Evolutionary conservation across 2,797 vertebrate genomes (phyloP), one percentile per base, ranked within the genome.

Genomic region (Pyrocephalus nanus): DNA sequence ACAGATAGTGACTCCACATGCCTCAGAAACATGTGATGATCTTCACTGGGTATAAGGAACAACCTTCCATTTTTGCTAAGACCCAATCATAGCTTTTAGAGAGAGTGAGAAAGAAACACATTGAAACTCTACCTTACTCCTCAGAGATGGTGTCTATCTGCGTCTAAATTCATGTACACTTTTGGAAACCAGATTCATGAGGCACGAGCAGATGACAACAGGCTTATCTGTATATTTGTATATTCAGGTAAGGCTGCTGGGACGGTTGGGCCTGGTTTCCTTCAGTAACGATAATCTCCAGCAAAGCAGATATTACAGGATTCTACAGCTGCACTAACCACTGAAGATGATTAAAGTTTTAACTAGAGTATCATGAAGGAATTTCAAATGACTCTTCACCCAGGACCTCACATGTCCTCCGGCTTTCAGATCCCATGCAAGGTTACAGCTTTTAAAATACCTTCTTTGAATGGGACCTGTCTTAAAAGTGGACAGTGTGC

Each of bases 191-290:
- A 58, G 51, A 66, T 57, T 72, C 25, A 23, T 16, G 43, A 36
- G 43, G 43, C n/a, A 81, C 20, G 65, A 86, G 30, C 30, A 83
- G 25, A 45, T 34, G 47, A 83, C 45, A 81, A 40, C 7, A 70
- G 45, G 13, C 5, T 72, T 55, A 62, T 25, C 42, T 6, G 15
- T 43, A 1, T 30, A 43, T 57, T 36, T 64, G 23, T 34, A 65
- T 20, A n/a, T 8, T 5, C 42, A 40, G 30, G 16, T 48, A 30
- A 86, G 43, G 47, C 22, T 72, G 29, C 30, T 75, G 32, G 36
- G 47, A n/a, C 0, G 3, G 29, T 30, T 4, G 0, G 26, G 15
- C 19, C 23, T 5, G 1, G 12, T n/a, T 66, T 74, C 55, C 62
- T 61, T 76, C 29, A 22, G 32, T 38, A 76, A 47, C 4, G 2